Evolutionary conservation across 2,113 vertebrate species (phyloP).

Genomic region (Geococcyx californianus): DNA sequence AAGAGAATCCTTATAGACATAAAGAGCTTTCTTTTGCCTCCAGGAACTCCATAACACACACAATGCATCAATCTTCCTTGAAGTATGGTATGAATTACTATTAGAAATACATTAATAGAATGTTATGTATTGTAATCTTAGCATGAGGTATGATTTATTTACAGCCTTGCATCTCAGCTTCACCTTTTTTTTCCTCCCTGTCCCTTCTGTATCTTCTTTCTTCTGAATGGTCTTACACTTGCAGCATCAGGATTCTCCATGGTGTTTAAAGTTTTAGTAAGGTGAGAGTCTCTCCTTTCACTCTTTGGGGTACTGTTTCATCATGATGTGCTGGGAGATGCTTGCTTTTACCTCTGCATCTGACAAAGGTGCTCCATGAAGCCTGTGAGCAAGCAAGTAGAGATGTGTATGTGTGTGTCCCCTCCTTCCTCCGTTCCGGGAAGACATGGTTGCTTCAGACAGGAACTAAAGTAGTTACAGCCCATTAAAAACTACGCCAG

Average conservation of each 20-base stretch:
- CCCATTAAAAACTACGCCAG: background rate
- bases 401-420: background rate
- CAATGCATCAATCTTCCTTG: background rate
- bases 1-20: background rate
- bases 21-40: background rate
- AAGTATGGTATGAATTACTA: background rate
- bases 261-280: slow-evolving; percentile 62
- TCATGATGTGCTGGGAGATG: background rate
- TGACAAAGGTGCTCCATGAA: background rate
- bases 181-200: background rate
- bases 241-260: background rate
- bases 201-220: slow-evolving; percentile 27
- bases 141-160: slow-evolving; percentile 24
- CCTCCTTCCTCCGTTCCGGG: background rate
- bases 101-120: background rate
- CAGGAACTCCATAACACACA: background rate
- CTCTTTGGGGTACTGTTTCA: slow-evolving; percentile 36
- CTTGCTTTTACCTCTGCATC: background rate
- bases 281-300: slow-evolving; percentile 41
- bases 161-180: background rate
- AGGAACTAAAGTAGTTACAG: slow-evolving; percentile 9
- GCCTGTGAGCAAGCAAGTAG: background rate
- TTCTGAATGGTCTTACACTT: background rate
- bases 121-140: background rate
- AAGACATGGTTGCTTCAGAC: background rate